Evolutionary conservation across 1,140 invertebrate genomes (phyloP), one percentile per base, ranked within the genome.

Genomic region (Drosophila dunni): DNA sequence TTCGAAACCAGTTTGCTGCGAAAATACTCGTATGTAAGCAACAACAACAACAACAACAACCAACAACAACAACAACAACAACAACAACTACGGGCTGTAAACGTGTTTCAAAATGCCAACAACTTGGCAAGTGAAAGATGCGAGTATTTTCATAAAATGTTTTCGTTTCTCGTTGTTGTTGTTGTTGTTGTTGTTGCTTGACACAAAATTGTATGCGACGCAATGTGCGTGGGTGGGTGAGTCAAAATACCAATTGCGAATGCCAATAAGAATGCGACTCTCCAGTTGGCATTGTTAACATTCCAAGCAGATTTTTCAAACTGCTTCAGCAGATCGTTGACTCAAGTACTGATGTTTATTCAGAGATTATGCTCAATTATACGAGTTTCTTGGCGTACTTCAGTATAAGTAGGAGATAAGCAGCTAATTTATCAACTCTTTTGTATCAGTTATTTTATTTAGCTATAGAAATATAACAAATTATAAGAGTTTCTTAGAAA

Each of bases 21-120:
- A 71, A 71, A 69, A 71, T 57, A 57, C 48, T 33, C 24, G 29
- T 33, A 71, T 50, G 44, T 57, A 70, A 64, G 33, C 48, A 45
- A 40, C 66, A 56, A 17, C 7, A 64, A 36, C 17, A n/a, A n/a
- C 24, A 29, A 29, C 15, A 17, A 40, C 7, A 29, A 51, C 10
- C 10, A 33, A 38, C 17, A 62, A 42, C 45, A 68, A 13, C 20
- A 46, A 17, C 42, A 48, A 46, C 33, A 46, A 46, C 53, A 34
- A 40, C n/a, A 34, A 46, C 10, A 38, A 56, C 33, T 34, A 51
- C 17, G 24, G 17, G 63, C 29, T 74, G 60, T 61, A 75, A 78
- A 78, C 65, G 70, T 74, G 75, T 78, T 78, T 78, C 60, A 68
- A 78, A 78, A 78, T 75, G 71, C 75, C 75, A 75, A 74, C 65